Evolutionary conservation across 2,888 invertebrate genomes (phyloP), one percentile per base, ranked within the genome.

Genomic region (Elgonia sp.): DNA sequence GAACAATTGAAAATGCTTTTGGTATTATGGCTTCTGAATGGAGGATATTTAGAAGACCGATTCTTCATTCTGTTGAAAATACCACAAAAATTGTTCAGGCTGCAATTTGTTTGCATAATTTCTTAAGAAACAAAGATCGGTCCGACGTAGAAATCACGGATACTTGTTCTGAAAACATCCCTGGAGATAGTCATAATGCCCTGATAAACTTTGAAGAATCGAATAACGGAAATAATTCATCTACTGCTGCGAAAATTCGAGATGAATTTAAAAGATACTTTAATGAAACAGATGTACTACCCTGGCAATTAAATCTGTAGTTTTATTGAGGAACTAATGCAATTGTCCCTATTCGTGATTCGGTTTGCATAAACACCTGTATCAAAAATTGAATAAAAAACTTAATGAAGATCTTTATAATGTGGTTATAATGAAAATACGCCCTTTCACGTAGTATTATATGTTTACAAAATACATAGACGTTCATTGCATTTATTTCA

Each of bases 261-360:
- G 65, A 40, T 1, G 21, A 65, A 40, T 65, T 65, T 39, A 65
- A 39, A n/a, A 65, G n/a, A 65, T 40, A 65, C 40, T 65, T 65
- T 40, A 20, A 40, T 65, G 65, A 65, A 21, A 12, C 4, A 9
- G 65, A 65, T 42, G 40, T 65, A 3, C 39, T 65, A 40, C 65
- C 65, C 8, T 40, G 62, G 37, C 62, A 62, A 14, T 42, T 12
- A 9, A 42, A 42, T n/a, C n/a, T n/a, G n/a, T n/a, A n/a, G n/a
- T n/a, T n/a, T n/a, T n/a, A n/a, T n/a, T n/a, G n/a, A n/a, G n/a
- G n/a, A n/a, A n/a, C n/a, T n/a, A n/a, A n/a, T n/a, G n/a, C n/a
- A n/a, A n/a, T n/a, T n/a, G n/a, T n/a, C n/a, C n/a, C n/a, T n/a
- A n/a, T n/a, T n/a, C n/a, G n/a, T n/a, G n/a, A n/a, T n/a, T n/a